These are phyloP conservation scores for Meteorus sp. DNA, from an alignment of 1,140 invertebrate genomes.

Conservation along the genomic window DNA sequence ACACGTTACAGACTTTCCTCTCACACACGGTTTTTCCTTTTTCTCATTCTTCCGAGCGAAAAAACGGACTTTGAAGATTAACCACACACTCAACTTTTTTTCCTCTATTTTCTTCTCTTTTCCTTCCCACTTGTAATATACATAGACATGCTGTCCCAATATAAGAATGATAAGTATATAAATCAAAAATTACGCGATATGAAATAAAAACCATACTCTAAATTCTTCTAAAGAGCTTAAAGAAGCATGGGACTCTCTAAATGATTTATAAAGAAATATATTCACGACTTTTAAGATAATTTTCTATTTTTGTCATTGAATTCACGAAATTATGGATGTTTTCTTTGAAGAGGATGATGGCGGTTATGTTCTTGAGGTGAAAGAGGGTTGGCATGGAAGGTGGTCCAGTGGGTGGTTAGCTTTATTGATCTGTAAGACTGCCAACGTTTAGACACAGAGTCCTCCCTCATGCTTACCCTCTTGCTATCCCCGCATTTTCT, in stretches of 20 bases:
- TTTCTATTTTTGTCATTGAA: background rate
- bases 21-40: no score
- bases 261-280: no score
- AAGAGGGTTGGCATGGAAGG: constrained; percentile 26
- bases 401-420: constrained; percentile 54
- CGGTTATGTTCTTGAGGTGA: constrained; percentile 57
- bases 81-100: background rate
- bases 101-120: constrained; percentile 3
- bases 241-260: no score
- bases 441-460: constrained; percentile 51
- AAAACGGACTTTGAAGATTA: constrained; percentile 5
- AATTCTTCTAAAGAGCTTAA: no score
- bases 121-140: constrained; percentile 29
- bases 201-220: no score
- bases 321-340: background rate
- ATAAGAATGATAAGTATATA: no score
- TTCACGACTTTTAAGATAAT: background rate
- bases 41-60: background rate
- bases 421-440: constrained; percentile 62
- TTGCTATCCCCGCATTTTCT: constrained; percentile 36
- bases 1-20: constrained; percentile 21
- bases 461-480: constrained; percentile 33
- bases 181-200: no score
- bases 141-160: constrained; percentile 29
- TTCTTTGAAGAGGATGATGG: no score